Evolutionary conservation across 2,797 vertebrate species (phyloP).

Genomic region (Pagetopsis macropterus): DNA sequence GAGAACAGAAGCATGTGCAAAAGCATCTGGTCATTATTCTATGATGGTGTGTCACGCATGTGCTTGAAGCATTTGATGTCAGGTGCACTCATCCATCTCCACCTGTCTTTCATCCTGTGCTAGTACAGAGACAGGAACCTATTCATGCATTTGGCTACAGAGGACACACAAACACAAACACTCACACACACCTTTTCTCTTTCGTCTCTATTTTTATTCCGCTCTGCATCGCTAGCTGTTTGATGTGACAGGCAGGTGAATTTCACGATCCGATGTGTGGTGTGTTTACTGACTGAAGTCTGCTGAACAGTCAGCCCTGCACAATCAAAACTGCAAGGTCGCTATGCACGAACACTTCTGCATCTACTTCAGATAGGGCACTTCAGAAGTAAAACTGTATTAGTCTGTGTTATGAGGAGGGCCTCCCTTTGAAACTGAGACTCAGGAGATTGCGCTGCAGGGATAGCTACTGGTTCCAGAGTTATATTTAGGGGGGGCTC

Average conservation of each 20-base stretch:
- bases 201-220: conserved; percentile 42
- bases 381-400: not conserved
- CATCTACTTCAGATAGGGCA: not conserved
- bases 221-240: conserved; percentile 7
- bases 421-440: not conserved
- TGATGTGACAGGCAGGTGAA: conserved; percentile 42
- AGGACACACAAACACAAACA: conserved; percentile 11
- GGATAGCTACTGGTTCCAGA: not conserved
- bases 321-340: conserved; percentile 32
- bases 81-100: not conserved
- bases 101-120: not conserved
- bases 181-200: not conserved
- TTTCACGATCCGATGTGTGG: conserved; percentile 17
- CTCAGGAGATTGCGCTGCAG: not conserved
- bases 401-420: conserved; percentile 2
- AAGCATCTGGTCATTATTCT: not conserved
- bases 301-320: not conserved
- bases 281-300: conserved; percentile 9
- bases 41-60: not conserved
- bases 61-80: not conserved
- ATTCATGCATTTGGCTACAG: not conserved
- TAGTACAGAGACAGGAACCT: not conserved
- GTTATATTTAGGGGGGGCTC: too few relatives aligned
- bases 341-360: not conserved
- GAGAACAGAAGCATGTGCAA: not conserved